Conservation (phyloP, 2,888 invertebrate genomes). For the Caenorhabditis sp. region DNA sequence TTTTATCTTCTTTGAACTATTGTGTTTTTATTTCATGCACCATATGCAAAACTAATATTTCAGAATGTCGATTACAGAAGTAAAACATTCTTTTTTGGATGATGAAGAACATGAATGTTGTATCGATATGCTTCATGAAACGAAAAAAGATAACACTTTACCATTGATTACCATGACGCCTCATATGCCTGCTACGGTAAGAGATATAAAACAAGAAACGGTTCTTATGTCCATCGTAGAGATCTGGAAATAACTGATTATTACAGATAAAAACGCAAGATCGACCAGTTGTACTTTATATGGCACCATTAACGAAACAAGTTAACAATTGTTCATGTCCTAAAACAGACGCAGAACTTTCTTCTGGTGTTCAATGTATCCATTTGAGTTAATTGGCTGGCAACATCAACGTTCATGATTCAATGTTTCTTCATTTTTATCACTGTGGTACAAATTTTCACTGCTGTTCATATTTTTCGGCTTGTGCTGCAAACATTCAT, state of each 20-base stretch:
- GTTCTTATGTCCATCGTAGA: too few species aligned
- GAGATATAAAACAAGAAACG: too few species aligned
- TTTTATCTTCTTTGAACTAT: neutral
- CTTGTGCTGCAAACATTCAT: too few species aligned
- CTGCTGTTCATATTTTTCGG: neutral
- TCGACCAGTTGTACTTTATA: conserved; percentile 48
- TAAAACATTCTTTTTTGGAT: conserved; percentile 5
- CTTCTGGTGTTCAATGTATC: conserved; percentile 31
- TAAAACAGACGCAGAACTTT: conserved; percentile 22
- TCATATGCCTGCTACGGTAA: conserved; percentile 48
- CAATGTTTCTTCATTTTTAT: neutral
- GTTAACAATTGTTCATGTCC: conserved; percentile 21
- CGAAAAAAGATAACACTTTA: conserved; percentile 40
- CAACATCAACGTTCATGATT: neutral
- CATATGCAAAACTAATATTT: neutral
- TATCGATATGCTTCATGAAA: conserved; percentile 42
- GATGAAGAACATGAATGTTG: conserved; percentile 45
- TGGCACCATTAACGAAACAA: conserved; percentile 47
- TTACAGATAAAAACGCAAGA: conserved; percentile 51
- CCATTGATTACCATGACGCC: conserved; percentile 44
- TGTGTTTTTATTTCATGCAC: neutral
- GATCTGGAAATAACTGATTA: neutral
- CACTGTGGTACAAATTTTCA: neutral
- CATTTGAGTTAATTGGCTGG: conserved; percentile 9
- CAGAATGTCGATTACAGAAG: neutral